These are phyloP conservation scores for Gnathonemus longibarbis DNA, from an alignment of 2,113 vertebrate species.

Conservation along the genomic window DNA sequence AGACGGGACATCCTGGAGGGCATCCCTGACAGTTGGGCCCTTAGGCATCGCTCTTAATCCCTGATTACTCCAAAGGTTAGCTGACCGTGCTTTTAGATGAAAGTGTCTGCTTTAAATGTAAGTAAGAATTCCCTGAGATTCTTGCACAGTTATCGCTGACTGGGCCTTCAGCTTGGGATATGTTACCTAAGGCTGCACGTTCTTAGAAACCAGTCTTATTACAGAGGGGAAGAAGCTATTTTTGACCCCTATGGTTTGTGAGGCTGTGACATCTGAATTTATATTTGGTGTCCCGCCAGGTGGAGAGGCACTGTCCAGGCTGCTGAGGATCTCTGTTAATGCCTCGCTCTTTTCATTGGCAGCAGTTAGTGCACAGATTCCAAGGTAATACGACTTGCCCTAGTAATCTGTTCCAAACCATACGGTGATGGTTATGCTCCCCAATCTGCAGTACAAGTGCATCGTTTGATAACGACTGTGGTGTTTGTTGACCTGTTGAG, in stretches of 20 bases:
- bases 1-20: not conserved
- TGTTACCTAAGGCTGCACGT: not conserved
- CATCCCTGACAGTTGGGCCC: not conserved
- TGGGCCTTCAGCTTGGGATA: not conserved
- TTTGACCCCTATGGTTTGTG: not conserved
- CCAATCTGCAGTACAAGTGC: not conserved
- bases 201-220: not conserved
- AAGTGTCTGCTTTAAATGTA: not conserved
- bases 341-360: not conserved
- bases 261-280: not conserved
- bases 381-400: not conserved
- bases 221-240: not conserved
- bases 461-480: not conserved
- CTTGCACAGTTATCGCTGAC: not conserved
- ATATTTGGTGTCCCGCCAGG: not conserved
- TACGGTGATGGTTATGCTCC: not conserved
- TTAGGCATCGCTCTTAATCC: not conserved
- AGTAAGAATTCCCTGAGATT: not conserved
- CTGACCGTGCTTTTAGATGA: not conserved
- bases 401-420: not conserved
- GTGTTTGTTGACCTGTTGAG: not conserved
- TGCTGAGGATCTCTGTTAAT: not conserved
- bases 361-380: not conserved
- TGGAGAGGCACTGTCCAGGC: not conserved
- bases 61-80: not conserved